A percentile compares a stretch with the other conserved stretches of the same genome.
phyloP scores from a whole-genome alignment of 2,888 invertebrate species.

The Lottia gigantea region DNA sequence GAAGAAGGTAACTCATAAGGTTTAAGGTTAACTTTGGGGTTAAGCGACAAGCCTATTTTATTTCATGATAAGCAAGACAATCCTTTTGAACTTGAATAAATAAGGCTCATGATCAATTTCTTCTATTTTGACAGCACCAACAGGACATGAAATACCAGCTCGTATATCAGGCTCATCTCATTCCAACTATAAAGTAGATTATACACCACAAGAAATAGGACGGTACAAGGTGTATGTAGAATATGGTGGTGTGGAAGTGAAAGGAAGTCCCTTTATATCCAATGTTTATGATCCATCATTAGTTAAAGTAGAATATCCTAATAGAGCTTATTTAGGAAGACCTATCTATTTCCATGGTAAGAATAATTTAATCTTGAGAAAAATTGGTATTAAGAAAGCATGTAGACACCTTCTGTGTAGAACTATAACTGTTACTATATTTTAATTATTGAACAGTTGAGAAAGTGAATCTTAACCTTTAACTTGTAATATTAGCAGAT shows the following conservation, averaged over 20 bases:
- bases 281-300: slow-evolving; percentile 92
- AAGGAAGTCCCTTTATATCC: slow-evolving; percentile 92
- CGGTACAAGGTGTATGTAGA: slow-evolving; percentile 90
- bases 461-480: no score
- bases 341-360: slow-evolving; percentile 44
- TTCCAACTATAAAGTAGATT: slow-evolving; percentile 69
- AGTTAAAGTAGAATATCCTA: slow-evolving; percentile 75
- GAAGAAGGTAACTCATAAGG: no score
- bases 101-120: no score
- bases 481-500: no score
- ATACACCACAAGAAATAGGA: slow-evolving; percentile 86
- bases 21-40: no score
- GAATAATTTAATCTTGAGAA: slow-evolving; percentile 3
- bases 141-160: slow-evolving; percentile 82
- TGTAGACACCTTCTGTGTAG: no score
- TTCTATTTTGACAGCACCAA: slow-evolving; percentile 73
- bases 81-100: no score
- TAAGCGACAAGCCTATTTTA: no score
- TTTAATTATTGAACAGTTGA: no score
- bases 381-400: no score
- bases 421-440: no score
- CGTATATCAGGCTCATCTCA: slow-evolving; percentile 75
- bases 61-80: no score
- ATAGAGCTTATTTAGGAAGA: slow-evolving; percentile 57
- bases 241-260: slow-evolving; percentile 87